These are phyloP conservation scores for Drosophila kuntzei DNA, from an alignment of 2,888 invertebrate genomes.

Conservation along the genomic window DNA sequence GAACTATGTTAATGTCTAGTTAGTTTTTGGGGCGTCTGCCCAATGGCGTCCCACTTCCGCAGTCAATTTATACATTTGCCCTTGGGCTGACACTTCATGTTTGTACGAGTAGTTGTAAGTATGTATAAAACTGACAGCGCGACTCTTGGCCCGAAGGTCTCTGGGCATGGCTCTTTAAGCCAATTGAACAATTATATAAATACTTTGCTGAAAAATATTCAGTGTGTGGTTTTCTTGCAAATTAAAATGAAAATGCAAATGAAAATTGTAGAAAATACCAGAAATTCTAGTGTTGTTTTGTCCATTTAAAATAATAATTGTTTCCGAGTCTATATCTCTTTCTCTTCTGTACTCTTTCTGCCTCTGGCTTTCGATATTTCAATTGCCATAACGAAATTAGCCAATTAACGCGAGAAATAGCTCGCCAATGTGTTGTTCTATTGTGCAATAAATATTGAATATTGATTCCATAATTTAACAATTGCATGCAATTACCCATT, in stretches of 20 bases:
- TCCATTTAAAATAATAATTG: constrained; percentile 14
- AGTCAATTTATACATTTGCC: constrained; percentile 42
- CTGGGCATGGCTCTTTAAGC: constrained; percentile 29
- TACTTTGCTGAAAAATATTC: constrained; percentile 4
- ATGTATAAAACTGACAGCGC: constrained; percentile 46
- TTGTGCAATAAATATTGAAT: constrained; percentile 52
- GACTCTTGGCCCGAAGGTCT: constrained; percentile 21
- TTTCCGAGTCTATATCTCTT: background rate
- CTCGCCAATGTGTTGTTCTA: constrained; percentile 14
- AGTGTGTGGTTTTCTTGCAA: constrained; percentile 20
- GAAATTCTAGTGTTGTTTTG: constrained; percentile 12
- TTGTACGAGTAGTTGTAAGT: background rate
- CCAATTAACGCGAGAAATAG: constrained; percentile 45
- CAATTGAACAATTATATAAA: constrained; percentile 43
- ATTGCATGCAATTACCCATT: constrained; percentile 51
- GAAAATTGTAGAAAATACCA: constrained; percentile 34
- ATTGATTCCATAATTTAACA: constrained; percentile 55
- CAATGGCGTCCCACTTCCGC: constrained; percentile 9
- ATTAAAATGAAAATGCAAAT: constrained; percentile 42
- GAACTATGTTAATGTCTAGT: constrained; percentile 71
- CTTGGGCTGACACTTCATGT: constrained; percentile 63
- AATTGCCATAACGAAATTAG: constrained; percentile 31
- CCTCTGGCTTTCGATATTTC: constrained; percentile 25
- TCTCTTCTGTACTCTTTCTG: background rate
- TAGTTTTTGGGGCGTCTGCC: constrained; percentile 27